Evolutionary conservation across 2,113 vertebrate species (phyloP), one percentile per base, ranked within the genome.

Genomic region (Sakesphorus luctuosus): DNA sequence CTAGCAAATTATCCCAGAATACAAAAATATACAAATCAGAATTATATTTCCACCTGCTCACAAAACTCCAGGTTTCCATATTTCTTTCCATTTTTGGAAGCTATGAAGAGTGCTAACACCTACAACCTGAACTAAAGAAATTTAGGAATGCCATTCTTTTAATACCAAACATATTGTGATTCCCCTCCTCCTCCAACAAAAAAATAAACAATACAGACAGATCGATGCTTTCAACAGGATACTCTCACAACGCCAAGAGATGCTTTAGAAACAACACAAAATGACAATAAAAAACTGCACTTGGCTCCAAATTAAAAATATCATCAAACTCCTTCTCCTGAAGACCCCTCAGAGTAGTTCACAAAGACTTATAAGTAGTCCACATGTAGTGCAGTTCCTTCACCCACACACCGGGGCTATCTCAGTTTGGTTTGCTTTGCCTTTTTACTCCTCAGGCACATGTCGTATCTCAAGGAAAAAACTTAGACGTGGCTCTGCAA

Each of bases 11-110:
- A 84, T 84, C 78, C 56, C 61, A 52, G 43, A 93, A 90, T 93
- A 94, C 87, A 94, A 96, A 96, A 82, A 85, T 55, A 82, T 26
- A 72, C 21, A 75, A 61, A 67, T 55, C 95, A 94, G 90, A 94
- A 93, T 88, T 67, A 8, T 61, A 69, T 44, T 96, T 84, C 77
- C 80, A 90, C 31, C 80, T 89, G 68, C 46, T 94, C 52, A 62
- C 69, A 79, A 82, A 67, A 74, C 28, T 69, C 31, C 66, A 74
- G 40, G 16, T 62, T 62, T n/a, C 18, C 46, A 5, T 65, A 63
- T n/a, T 87, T 94, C 46, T 69, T 66, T 53, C 9, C 15, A n/a
- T 49, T 94, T 94, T 80, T 62, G 66, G 73, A 97, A 93, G 89
- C 71, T 75, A 85, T 10, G 61, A 43, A 74, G 25, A 91, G 65